Evolutionary conservation across 2,888 invertebrate genomes (phyloP), one percentile per base, ranked within the genome.

Genomic region (Trichopria drosophilae): DNA sequence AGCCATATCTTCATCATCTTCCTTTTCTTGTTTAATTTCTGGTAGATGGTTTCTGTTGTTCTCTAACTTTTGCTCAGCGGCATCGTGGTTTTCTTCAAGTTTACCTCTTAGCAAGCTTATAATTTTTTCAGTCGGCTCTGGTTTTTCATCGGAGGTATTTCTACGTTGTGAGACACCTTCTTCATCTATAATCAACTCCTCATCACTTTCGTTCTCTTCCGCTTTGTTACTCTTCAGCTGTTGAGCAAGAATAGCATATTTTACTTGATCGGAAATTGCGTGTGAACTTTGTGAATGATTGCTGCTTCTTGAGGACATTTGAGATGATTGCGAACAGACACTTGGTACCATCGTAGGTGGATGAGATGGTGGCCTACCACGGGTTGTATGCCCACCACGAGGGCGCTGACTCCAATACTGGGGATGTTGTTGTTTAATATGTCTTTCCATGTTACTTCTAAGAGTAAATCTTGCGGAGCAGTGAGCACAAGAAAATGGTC

Each of bases 381-480:
- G 73, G 19, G 76, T 78, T 2, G 78, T 77, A 32, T 83, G 80
- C 0, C 81, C 81, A 3, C 81, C 81, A 19, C 85, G 76, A 62
- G 90, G 86, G 29, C 90, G 79, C 57, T 90, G 88, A 43, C 88
- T 88, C 88, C 93, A 93, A 68, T 84, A 87, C 55, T 91, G 89
- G 0, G 93, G 93, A 78, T 95, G 95, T 63, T 94, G 93, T 64
- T 93, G 93, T 69, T 94, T 94, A 3, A 94, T 90, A 64, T 95
- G 95, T 0, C 93, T 81, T 73, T 94, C 94, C 92, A 94, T 94
- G 65, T 95, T 94, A 7, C 93, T 93, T n/a, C 92, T 81, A 9
- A 94, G 77, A 1, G 94, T 94, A 67, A 95, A 95, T 43, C 90
- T 81, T 0, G 93, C 93, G 0, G 90, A 87, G 74, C 95, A 94